A percentile compares a stretch with the other conserved stretches of the same genome.
Evolutionary conservation across 2,888 invertebrate species (phyloP).

Genomic region (Coenonympha glycerion): DNA sequence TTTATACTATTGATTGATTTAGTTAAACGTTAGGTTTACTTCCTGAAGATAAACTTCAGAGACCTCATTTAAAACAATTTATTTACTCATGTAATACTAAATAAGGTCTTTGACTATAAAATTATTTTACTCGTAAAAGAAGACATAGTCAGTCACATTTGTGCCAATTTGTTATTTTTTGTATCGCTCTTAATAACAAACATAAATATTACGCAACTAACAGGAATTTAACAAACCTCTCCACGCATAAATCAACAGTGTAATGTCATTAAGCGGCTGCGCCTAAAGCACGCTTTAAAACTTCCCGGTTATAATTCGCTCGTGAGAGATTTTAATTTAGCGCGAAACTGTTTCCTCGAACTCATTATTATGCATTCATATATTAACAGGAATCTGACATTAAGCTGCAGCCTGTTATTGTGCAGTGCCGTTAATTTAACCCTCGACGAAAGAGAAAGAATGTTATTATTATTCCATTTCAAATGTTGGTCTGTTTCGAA

Average conservation of each 20-base stretch:
- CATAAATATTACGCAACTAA: slow-evolving; percentile 29
- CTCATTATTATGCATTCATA: slow-evolving; percentile 63
- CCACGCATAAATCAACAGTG: slow-evolving; percentile 64
- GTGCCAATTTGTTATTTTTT: not conserved
- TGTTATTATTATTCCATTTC: not conserved
- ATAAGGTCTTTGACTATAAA: no score
- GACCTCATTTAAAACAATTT: no score
- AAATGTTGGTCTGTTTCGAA: not conserved
- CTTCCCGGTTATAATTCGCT: slow-evolving; percentile 60
- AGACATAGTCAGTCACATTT: no score
- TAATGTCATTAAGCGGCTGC: slow-evolving; percentile 62
- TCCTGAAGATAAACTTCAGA: no score
- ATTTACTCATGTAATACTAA: no score
- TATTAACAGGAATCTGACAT: slow-evolving; percentile 49
- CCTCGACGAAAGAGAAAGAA: not conserved
- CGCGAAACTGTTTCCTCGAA: slow-evolving; percentile 57
- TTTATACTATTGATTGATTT: no score
- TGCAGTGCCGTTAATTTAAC: slow-evolving; percentile 15
- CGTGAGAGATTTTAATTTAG: slow-evolving; percentile 64
- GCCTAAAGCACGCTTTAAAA: slow-evolving; percentile 62
- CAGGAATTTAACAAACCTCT: slow-evolving; percentile 39
- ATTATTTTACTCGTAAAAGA: no score
- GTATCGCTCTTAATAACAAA: slow-evolving; percentile 12
- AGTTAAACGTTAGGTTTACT: no score
- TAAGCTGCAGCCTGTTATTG: slow-evolving; percentile 20